phyloP scores from a whole-genome alignment of 1,140 invertebrate genomes.

The Anthonomus grandis region DNA sequence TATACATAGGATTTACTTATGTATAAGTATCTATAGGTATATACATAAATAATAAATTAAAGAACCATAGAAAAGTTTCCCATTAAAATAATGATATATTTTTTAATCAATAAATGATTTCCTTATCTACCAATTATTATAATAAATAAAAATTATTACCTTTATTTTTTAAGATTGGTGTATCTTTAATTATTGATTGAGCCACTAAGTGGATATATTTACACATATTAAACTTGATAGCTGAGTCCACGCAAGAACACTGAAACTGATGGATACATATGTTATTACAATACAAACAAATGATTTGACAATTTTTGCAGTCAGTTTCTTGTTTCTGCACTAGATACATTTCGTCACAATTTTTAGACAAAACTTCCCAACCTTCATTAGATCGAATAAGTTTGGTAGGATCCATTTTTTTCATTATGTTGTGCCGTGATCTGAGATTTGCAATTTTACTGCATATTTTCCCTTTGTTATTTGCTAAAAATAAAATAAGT shows the following conservation, averaged over 20 bases:
- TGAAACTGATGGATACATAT: slow-evolving; percentile 21
- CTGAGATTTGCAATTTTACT: slow-evolving; percentile 5
- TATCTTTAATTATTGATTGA: no score
- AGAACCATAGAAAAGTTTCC: no score
- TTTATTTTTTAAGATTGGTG: no score
- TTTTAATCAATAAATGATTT: no score
- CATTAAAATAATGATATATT: no score
- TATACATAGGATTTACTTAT: no score
- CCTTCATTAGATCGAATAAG: neutral
- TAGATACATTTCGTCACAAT: slow-evolving; percentile 4
- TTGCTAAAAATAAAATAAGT: no score
- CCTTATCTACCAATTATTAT: no score
- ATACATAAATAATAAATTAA: no score
- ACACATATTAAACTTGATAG: slow-evolving; percentile 26
- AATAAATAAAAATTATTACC: no score
- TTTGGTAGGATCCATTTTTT: slow-evolving; percentile 6
- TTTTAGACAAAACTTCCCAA: slow-evolving; percentile 8
- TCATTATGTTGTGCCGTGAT: slow-evolving; percentile 10
- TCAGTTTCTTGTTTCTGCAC: slow-evolving; percentile 3
- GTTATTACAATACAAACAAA: slow-evolving; percentile 19
- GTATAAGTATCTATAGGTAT: no score
- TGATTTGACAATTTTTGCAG: slow-evolving; percentile 13
- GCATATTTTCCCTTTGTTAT: slow-evolving; percentile 14
- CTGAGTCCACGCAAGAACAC: slow-evolving; percentile 18
- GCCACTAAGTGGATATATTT: slow-evolving; percentile 22